Percentiles rank a stretch among this genome's conserved stretches.
Evolutionary conservation across 1,140 invertebrate genomes (phyloP).

Genomic region (Drosophila erecta): DNA sequence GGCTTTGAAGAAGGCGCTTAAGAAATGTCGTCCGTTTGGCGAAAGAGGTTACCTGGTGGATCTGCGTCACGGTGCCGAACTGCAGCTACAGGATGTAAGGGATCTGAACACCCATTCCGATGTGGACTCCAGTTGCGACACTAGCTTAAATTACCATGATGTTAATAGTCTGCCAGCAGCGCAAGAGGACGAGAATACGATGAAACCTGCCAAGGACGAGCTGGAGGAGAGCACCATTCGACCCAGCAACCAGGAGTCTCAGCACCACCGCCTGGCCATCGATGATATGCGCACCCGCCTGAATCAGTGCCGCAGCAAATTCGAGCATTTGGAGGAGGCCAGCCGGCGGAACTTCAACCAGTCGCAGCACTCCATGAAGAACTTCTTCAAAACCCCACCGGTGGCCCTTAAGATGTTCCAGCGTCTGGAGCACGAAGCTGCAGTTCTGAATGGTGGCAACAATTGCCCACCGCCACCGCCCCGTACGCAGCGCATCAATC

Average conservation of each 20-base stretch:
- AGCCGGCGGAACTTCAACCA: conserved; percentile 69
- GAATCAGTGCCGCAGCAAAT: conserved; percentile 76
- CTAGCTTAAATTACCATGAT: conserved; percentile 80
- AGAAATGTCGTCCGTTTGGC: conserved; percentile 73
- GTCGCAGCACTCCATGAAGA: conserved; percentile 74
- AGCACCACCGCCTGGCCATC: conserved; percentile 49
- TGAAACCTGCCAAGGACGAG: neutral
- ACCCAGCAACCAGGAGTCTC: neutral
- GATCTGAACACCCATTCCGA: conserved; percentile 83
- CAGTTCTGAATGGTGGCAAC: conserved; percentile 32
- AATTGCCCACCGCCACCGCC: conserved; percentile 7
- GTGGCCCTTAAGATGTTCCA: conserved; percentile 80
- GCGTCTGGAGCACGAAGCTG: conserved; percentile 68
- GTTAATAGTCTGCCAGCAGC: conserved; percentile 43
- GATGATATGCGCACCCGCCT: conserved; percentile 75
- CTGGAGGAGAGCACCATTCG: neutral
- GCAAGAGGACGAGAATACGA: neutral
- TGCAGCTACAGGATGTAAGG: conserved; percentile 76
- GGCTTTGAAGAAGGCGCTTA: conserved; percentile 70
- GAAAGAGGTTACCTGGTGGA: conserved; percentile 81
- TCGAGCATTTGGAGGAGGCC: conserved; percentile 75
- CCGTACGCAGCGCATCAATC: conserved; percentile 76
- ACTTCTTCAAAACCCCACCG: conserved; percentile 79
- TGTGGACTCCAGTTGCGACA: conserved; percentile 83
- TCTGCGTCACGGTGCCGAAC: conserved; percentile 65